phyloP scores from a whole-genome alignment of 2,113 vertebrate species.

The Urocolius indicus region DNA sequence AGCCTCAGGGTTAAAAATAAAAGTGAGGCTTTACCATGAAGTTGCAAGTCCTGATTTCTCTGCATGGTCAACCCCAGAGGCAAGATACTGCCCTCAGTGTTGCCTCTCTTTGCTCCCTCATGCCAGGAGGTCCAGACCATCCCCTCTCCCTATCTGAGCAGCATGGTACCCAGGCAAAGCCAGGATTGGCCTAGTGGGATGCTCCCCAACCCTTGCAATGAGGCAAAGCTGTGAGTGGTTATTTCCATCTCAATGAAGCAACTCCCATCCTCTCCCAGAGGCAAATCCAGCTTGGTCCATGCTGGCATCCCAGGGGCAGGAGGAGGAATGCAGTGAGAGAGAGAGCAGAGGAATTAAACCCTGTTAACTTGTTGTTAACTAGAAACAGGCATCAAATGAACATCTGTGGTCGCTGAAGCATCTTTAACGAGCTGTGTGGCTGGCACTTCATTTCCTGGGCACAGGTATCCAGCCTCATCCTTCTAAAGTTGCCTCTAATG shows the following conservation, averaged over 20 bases:
- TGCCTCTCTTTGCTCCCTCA: not conserved
- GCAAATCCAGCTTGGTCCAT: accelerated
- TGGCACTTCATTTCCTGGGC: not conserved
- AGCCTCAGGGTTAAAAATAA: not conserved
- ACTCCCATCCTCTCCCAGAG: not conserved
- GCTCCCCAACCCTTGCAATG: not conserved
- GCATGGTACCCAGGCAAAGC: accelerated
- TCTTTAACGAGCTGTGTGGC: not conserved
- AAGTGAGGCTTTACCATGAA: accelerated
- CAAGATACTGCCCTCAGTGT: no score
- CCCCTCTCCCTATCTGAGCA: accelerated
- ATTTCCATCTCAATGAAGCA: not conserved
- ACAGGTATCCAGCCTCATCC: conserved; percentile 25
- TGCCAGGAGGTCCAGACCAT: accelerated
- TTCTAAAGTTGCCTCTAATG: conserved; percentile 40
- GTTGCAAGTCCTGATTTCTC: not conserved
- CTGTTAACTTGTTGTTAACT: not conserved
- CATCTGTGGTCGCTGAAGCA: not conserved
- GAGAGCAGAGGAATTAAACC: not conserved
- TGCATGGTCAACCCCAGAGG: no score
- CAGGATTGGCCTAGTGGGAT: not conserved
- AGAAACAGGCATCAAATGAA: not conserved
- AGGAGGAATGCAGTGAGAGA: not conserved
- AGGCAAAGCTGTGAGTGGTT: not conserved
- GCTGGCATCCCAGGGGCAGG: not conserved